These are phyloP conservation scores for Turnix velox DNA, from an alignment of 2,113 vertebrate genomes.

Conservation along the genomic window DNA sequence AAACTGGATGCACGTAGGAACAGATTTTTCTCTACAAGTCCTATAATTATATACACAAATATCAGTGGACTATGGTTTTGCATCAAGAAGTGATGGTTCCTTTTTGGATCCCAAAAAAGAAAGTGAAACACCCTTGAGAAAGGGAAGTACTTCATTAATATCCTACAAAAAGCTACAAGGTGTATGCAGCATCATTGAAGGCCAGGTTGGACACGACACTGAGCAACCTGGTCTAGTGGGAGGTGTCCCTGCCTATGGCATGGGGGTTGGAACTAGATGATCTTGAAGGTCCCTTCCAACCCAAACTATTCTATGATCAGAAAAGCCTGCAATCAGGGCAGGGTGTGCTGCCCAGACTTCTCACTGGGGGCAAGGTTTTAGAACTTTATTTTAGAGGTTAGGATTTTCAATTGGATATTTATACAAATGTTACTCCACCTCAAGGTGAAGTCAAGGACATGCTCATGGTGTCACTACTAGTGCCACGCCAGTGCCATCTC, in stretches of 20 bases:
- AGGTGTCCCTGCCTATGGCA: too few species aligned
- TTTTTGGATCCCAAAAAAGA: background rate
- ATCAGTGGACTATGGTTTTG: background rate
- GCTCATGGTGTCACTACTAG: rapidly evolving
- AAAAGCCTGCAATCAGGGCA: background rate
- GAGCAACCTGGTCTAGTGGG: too few species aligned
- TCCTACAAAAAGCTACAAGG: background rate
- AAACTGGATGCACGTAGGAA: background rate
- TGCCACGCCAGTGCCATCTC: background rate
- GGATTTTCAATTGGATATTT: background rate
- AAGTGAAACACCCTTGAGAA: background rate
- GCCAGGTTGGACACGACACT: too few species aligned
- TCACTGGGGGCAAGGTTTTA: rapidly evolving
- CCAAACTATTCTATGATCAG: too few species aligned
- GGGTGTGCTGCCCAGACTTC: background rate
- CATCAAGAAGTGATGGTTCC: background rate
- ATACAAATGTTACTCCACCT: background rate
- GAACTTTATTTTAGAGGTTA: background rate
- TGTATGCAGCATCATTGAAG: too few species aligned
- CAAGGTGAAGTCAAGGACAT: background rate
- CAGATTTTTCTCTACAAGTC: background rate
- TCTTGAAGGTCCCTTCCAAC: too few species aligned
- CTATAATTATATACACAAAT: background rate
- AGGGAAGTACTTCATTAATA: background rate
- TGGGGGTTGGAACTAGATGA: too few species aligned